Conservation (phyloP, 2,888 invertebrate genomes). For the Ophion slaviceki region DNA sequence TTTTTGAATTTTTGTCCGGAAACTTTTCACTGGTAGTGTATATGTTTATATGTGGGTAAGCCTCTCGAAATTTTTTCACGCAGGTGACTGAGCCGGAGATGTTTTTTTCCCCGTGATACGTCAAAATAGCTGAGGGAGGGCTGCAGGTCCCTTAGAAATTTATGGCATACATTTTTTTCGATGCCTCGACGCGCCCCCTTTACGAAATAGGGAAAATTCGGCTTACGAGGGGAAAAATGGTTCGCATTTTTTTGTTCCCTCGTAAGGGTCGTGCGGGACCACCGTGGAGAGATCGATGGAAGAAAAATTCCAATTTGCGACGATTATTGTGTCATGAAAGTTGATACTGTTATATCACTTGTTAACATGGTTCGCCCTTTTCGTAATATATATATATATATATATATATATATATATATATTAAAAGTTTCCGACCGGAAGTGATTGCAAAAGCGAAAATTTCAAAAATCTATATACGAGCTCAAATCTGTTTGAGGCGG, state of each 20-base stretch:
- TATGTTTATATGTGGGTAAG: too few species aligned
- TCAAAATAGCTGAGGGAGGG: not conserved
- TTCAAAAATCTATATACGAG: too few species aligned
- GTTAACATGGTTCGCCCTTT: slow-evolving; percentile 19
- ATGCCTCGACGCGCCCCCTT: not conserved
- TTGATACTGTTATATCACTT: slow-evolving; percentile 72
- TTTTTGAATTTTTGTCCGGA: too few species aligned
- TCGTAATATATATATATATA: not conserved
- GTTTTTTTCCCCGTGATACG: not conserved
- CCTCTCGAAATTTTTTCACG: too few species aligned
- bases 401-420: not conserved
- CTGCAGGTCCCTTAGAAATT: slow-evolving; percentile 12
- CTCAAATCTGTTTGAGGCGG: too few species aligned
- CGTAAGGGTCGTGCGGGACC: not conserved
- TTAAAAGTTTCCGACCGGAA: too few species aligned
- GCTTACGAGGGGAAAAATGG: not conserved
- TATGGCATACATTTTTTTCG: slow-evolving; percentile 13
- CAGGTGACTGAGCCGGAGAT: not conserved
- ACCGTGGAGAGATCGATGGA: slow-evolving; percentile 56
- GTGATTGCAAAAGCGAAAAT: too few species aligned
- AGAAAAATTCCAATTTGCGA: slow-evolving; percentile 62
- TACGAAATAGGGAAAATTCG: not conserved
- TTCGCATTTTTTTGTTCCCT: not conserved
- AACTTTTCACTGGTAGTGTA: too few species aligned
- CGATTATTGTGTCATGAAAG: slow-evolving; percentile 70